Percentiles rank a stretch among this genome's conserved stretches.
These are phyloP conservation scores for Leptocoma aspasia DNA, from an alignment of 2,113 vertebrate species.

Conservation along the genomic window DNA sequence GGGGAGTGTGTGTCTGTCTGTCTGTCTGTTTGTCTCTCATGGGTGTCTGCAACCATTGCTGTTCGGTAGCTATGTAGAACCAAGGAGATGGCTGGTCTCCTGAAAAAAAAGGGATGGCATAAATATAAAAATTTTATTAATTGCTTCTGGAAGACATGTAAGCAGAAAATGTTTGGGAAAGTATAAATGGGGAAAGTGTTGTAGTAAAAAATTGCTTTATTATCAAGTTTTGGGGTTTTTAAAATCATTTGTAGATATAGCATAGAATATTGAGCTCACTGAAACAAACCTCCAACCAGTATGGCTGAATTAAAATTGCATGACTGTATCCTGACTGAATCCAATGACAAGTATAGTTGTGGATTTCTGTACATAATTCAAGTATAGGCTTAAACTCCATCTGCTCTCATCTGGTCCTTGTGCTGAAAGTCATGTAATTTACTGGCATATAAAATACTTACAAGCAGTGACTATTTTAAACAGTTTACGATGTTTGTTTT, in stretches of 20 bases:
- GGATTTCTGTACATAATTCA: not conserved
- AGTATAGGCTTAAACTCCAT: not conserved
- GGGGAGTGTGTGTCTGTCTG: accelerated
- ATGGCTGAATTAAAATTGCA: not conserved
- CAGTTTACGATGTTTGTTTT: accelerated
- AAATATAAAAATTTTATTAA: not conserved
- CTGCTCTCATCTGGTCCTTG: not conserved
- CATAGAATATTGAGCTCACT: not conserved
- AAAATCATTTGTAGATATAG: not conserved
- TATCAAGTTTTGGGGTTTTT: not conserved
- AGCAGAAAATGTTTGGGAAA: not conserved
- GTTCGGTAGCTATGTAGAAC: not conserved
- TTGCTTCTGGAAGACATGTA: not conserved
- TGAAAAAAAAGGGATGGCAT: not conserved
- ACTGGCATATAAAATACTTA: not conserved
- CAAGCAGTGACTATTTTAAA: not conserved
- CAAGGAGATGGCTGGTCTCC: not conserved
- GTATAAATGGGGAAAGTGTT: not conserved
- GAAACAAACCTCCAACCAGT: not conserved
- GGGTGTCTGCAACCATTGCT: not conserved
- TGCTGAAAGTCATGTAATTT: not conserved
- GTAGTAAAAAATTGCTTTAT: not conserved
- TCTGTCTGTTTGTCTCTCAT: not conserved
- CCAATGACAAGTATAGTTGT: not conserved
- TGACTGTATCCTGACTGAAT: not conserved